Evolutionary conservation across 2,113 vertebrate genomes (phyloP).

Genomic region (Antennarius striatus): DNA sequence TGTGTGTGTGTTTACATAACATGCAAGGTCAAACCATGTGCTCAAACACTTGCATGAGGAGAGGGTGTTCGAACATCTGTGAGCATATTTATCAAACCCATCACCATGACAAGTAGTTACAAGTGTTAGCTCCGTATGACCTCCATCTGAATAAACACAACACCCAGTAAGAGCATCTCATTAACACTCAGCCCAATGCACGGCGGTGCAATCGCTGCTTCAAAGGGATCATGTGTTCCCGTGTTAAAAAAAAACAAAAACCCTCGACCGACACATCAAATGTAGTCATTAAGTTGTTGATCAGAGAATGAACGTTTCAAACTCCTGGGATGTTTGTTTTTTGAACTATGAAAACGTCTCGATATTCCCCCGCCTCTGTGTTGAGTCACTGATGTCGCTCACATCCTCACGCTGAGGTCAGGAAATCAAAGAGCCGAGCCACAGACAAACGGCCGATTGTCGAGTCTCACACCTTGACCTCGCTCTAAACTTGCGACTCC

Average conservation of each 20-base stretch:
- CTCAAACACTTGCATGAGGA: constrained; percentile 43
- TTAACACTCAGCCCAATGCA: background rate
- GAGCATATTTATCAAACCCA: constrained; percentile 50
- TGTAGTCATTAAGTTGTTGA: constrained; percentile 52
- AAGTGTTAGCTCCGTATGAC: constrained; percentile 42
- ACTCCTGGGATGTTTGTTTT: constrained; percentile 50
- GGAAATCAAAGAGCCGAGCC: constrained; percentile 69
- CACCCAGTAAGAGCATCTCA: constrained; percentile 26
- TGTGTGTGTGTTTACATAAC: constrained; percentile 60
- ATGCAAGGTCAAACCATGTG: constrained; percentile 58
- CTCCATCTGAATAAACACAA: constrained; percentile 66
- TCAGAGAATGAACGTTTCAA: constrained; percentile 43
- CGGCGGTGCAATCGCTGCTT: background rate
- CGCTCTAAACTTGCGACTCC: constrained; percentile 70
- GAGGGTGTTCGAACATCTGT: constrained; percentile 60
- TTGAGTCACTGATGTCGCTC: constrained; percentile 56
- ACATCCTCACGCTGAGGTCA: constrained; percentile 55
- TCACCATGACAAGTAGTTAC: constrained; percentile 49
- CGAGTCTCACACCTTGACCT: constrained; percentile 75
- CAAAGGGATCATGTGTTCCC: constrained; percentile 15
- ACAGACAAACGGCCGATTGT: constrained; percentile 78
- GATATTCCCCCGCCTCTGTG: constrained; percentile 40
- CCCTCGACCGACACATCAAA: constrained; percentile 14
- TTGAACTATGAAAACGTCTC: constrained; percentile 47
- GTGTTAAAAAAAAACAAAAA: no score